A percentile compares a stretch with the other conserved stretches of the same genome.
These are phyloP conservation scores for Diplazon laetatorius DNA, from an alignment of 2,888 invertebrate genomes.

Conservation along the genomic window DNA sequence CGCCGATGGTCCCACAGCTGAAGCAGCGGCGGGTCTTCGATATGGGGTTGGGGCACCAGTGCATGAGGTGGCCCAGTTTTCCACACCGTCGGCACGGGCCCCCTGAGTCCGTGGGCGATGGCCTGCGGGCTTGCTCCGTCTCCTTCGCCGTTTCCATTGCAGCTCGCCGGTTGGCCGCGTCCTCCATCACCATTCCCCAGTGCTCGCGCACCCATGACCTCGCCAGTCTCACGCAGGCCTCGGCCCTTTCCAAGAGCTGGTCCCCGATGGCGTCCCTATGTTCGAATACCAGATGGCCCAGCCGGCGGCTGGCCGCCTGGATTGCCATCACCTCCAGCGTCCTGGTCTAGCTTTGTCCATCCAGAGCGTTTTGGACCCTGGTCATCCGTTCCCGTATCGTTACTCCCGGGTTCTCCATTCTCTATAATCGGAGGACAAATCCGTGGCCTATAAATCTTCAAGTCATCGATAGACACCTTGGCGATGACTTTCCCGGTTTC, in stretches of 20 bases:
- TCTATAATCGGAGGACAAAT: no score
- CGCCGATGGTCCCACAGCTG: background rate
- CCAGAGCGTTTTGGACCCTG: background rate
- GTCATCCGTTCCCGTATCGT: background rate
- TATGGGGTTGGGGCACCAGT: background rate
- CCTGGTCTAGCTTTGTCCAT: no score
- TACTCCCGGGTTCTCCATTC: background rate
- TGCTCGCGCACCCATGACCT: no score
- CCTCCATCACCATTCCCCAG: no score
- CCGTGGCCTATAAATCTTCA: background rate
- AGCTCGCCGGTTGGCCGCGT: background rate
- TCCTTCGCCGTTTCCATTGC: background rate
- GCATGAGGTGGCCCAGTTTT: background rate
- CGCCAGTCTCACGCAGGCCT: no score
- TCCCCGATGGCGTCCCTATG: no score
- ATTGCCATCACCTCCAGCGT: no score
- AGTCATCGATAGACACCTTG: constrained; percentile 7
- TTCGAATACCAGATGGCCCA: no score
- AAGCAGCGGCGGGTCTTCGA: background rate
- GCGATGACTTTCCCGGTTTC: background rate
- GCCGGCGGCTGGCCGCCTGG: no score
- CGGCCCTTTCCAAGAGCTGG: no score
- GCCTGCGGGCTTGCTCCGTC: background rate
- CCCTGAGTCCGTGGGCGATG: background rate
- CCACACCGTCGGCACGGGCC: background rate